Evolutionary conservation across 2,797 vertebrate species (phyloP).

Genomic region (Sebastes minor): DNA sequence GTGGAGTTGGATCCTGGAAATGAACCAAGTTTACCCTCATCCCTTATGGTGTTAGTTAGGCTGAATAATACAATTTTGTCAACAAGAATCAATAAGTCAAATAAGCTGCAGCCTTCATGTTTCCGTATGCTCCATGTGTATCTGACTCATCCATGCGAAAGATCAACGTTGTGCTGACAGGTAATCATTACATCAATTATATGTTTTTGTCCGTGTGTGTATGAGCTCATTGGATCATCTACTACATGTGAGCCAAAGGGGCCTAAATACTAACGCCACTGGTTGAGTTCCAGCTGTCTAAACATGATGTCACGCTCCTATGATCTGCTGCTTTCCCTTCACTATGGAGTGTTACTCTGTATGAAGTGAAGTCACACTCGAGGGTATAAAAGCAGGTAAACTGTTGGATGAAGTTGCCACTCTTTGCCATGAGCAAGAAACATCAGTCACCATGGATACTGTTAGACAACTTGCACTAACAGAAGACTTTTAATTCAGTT

Average conservation of each 20-base stretch:
- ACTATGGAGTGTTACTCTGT: not conserved
- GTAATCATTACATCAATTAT: conserved; percentile 39
- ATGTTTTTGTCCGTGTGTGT: conserved; percentile 16
- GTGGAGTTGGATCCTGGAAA: not conserved
- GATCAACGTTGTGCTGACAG: conserved; percentile 30
- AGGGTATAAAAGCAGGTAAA: not conserved
- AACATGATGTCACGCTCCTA: conserved; percentile 55
- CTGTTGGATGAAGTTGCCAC: not conserved
- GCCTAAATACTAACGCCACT: conserved; percentile 23
- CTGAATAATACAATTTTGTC: not conserved
- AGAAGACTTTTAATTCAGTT: not conserved
- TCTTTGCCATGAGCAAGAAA: not conserved
- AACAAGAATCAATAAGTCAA: conserved; percentile 6
- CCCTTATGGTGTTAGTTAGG: not conserved
- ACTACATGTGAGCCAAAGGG: conserved; percentile 1
- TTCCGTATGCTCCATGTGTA: not conserved
- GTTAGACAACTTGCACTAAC: not conserved
- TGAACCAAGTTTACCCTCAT: not conserved
- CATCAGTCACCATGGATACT: not conserved
- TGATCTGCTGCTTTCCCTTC: conserved; percentile 13
- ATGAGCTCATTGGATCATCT: conserved; percentile 42
- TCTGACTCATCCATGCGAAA: not conserved
- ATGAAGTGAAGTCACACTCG: conserved; percentile 3
- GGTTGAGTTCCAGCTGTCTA: conserved; percentile 59
- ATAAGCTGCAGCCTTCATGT: not conserved